These are phyloP conservation scores for Spisula subtruncata DNA, from an alignment of 2,888 invertebrate genomes.

Conservation along the genomic window DNA sequence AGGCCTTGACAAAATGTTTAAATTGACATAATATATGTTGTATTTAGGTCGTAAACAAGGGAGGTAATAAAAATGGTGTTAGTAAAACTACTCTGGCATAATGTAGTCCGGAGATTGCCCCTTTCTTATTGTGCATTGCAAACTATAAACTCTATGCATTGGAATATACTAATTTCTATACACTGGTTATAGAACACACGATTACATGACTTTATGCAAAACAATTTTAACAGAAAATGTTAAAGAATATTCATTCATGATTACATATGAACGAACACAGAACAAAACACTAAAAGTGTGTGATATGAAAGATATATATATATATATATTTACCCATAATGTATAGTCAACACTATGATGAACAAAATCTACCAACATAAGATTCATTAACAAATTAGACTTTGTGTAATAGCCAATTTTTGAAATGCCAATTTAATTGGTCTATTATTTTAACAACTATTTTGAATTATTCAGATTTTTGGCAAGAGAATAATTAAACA, in stretches of 20 bases:
- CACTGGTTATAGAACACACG: neutral
- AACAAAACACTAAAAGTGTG: neutral
- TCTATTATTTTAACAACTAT: no score
- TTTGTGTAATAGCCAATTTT: no score
- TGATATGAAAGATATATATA: neutral
- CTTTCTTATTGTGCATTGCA: conserved; percentile 1
- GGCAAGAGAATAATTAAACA: neutral
- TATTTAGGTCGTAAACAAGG: no score
- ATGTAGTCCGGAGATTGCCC: neutral
- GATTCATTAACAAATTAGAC: no score
- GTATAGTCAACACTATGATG: no score
- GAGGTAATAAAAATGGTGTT: no score
- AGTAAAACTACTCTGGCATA: neutral
- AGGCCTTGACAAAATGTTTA: neutral
- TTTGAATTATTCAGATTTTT: neutral
- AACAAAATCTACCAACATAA: no score
- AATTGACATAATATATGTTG: no score
- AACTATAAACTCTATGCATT: conserved; percentile 7
- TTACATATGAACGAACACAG: neutral
- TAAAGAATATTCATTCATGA: conserved; percentile 8
- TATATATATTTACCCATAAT: neutral
- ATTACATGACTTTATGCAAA: conserved; percentile 18
- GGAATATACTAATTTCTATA: neutral
- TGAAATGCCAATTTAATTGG: no score
- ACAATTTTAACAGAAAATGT: neutral